Conservation (phyloP, 2,888 invertebrate genomes). For the Willowsia nigromaculata region DNA sequence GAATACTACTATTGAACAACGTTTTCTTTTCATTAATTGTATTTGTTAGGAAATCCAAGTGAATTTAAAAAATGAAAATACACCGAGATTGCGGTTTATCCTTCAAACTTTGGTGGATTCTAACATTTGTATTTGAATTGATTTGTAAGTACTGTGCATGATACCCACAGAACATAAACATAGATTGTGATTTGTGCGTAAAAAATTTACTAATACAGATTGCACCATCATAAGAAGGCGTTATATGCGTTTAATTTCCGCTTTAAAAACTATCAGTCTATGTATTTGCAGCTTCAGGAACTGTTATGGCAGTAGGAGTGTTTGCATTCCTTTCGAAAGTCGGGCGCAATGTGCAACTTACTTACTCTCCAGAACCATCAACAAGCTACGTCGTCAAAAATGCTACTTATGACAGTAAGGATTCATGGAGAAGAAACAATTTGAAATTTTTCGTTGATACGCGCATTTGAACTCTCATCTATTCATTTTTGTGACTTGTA, state of each 20-base stretch:
- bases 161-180: too few relatives aligned
- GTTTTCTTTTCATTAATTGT: too few relatives aligned
- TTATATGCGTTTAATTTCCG: too few relatives aligned
- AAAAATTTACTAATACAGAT: too few relatives aligned
- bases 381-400: not conserved
- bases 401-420: constrained; percentile 24
- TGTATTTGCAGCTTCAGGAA: not conserved
- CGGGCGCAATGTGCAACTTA: not conserved
- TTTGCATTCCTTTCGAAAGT: not conserved
- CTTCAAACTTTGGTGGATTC: constrained; percentile 49
- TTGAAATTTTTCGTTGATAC: too few relatives aligned
- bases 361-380: not conserved
- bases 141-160: constrained; percentile 57
- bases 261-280: not conserved
- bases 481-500: too few relatives aligned
- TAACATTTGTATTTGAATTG: constrained; percentile 35
- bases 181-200: too few relatives aligned
- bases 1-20: too few relatives aligned
- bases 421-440: too few relatives aligned
- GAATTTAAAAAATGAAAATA: constrained; percentile 39
- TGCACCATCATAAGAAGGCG: too few relatives aligned
- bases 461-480: too few relatives aligned
- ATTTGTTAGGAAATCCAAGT: too few relatives aligned
- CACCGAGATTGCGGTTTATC: constrained; percentile 44
- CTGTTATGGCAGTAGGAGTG: not conserved